phyloP scores from a whole-genome alignment of 2,113 vertebrate species.

The Guaruba guarouba region DNA sequence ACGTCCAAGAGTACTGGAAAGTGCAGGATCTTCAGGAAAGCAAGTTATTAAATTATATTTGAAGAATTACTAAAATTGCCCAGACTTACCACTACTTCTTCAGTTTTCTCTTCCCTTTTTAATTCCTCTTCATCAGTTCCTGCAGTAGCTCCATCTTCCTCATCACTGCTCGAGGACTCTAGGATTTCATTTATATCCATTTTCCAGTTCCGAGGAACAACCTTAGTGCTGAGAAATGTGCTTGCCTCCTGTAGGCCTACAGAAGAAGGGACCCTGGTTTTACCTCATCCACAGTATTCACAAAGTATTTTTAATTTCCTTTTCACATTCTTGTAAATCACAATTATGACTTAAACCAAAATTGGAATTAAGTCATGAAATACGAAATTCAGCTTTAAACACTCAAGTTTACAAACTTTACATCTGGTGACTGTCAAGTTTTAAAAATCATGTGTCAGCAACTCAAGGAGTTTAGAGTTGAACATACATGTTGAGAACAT shows the following conservation, averaged over 20 bases:
- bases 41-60: neutral
- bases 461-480: neutral
- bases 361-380: neutral
- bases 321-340: neutral
- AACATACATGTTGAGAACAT: neutral
- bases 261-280: constrained; percentile 24
- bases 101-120: constrained; percentile 79
- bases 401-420: neutral
- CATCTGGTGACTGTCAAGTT: neutral
- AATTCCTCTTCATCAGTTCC: constrained; percentile 81
- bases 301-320: neutral
- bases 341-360: neutral
- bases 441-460: neutral
- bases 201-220: constrained; percentile 90
- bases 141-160: constrained; percentile 83
- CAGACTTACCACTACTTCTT: constrained; percentile 72
- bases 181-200: constrained; percentile 98
- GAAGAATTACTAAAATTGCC: neutral
- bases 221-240: constrained; percentile 76
- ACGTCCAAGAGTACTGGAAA: neutral
- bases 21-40: neutral
- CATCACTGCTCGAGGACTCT: constrained; percentile 94
- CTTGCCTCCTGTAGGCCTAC: constrained; percentile 84
- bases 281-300: neutral
- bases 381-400: neutral